Base-by-base conservation (phyloP, 2,888 invertebrate species). In the Stenotaenia linearis region DNA sequence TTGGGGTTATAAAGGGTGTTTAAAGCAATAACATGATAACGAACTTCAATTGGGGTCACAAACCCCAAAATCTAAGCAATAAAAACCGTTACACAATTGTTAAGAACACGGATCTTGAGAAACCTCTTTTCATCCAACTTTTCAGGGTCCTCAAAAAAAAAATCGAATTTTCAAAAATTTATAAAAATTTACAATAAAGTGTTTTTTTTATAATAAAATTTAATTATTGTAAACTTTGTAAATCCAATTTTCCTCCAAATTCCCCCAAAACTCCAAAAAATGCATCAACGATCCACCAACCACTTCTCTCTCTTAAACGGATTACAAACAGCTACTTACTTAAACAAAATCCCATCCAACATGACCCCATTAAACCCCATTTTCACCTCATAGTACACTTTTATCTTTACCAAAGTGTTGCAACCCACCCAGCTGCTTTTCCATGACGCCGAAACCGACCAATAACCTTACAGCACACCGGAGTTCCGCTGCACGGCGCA, bases 401-500 rank as follows among this genome's bases (percentile, higher is more conserved):
- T 50, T 50, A 50, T 50, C 50, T 50, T 18, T 18, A 45, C 5
- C 50, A 50, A n/a, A 50, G 18, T 50, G 50, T 50, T 50, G 50
- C 18, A 50, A 50, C 32, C 21, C 18, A 50, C 21, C 18, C 15
- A 50, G 7, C 50, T 6, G 45, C 5, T 18, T 50, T 50, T 50
- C 18, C 50, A 50, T 69, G 69, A 69, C 69, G 69, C 69, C 9
- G 10, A 23, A 69, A 28, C 25, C 28, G 15, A 69, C 69, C 69
- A 69, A 69, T 69, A 23, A 25, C 28, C 28, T 12, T 25, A 1
- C 25, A 69, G 50, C 69, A 23, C 69, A 69, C 69, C 25, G 69
- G 69, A 28, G 69, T 69, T 69, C 69, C 69, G 69, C 69, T 69
- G 28, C 25, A 28, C 25, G 69, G 69, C 69, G 69, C 69, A 69